Evolutionary conservation across 2,888 invertebrate genomes (phyloP), one percentile per base, ranked within the genome.

Genomic region (Parascotia fuliginaria): DNA sequence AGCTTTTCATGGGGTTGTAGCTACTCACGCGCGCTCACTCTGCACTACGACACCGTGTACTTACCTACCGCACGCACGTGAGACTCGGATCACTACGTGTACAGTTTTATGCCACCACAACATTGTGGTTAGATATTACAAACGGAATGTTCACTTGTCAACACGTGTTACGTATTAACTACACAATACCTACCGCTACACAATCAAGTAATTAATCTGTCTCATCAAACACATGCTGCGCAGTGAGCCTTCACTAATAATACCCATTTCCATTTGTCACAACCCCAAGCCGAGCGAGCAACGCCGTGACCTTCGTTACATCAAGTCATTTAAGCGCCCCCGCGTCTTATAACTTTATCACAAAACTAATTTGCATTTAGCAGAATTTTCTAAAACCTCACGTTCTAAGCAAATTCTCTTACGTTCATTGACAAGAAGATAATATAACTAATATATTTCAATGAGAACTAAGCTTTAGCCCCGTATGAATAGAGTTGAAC

Each of bases 361-460:
- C 75, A 77, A 65, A 69, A 62, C 83, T 83, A 84, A 88, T 88
- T 89, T 87, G 80, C 83, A 83, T 87, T 85, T 79, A 80, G 79
- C 81, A 75, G 53, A 69, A 62, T 70, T 85, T 85, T 87, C 84
- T 83, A 85, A 65, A 85, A 80, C 79, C 81, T 85, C 80, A 80
- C 79, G 76, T 82, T 68, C 81, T 83, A 83, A 85, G 82, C 86
- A 77, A 83, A 84, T 81, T 80, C 76, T 58, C 9, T 6, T 72
- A 41, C 24, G 32, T 15, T 28, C 13, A 33, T n/a, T 12, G 9
- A n/a, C 39, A 14, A 55, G 33, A 54, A 40, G 42, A 60, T 60
- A 22, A 44, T 62, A 69, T 50, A 48, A 34, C 24, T 31, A 49
- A 63, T 61, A 42, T 60, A 54, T 13, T 39, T 42, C 48, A 54